Conservation (phyloP, 2,113 vertebrate species). For the Entelurus aequoreus region DNA sequence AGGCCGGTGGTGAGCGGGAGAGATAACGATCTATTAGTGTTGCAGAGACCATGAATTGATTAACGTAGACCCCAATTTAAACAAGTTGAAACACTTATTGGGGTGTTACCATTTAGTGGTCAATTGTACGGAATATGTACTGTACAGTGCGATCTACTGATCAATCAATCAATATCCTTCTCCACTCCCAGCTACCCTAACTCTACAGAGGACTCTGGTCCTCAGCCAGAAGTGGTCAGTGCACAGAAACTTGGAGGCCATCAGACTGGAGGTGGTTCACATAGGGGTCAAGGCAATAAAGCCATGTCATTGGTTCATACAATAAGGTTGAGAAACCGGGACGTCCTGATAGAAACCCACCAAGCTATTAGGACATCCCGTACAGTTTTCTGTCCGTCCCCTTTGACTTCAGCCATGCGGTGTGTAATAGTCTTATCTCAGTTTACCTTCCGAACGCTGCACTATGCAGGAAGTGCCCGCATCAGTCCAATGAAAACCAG, state of each 20-base stretch:
- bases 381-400: slow-evolving; percentile 56
- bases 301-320: slow-evolving; percentile 53
- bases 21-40: slow-evolving; percentile 78
- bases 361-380: slow-evolving; percentile 53
- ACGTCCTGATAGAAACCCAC: slow-evolving; percentile 32
- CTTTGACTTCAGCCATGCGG: slow-evolving; percentile 61
- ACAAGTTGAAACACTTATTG: too few species aligned
- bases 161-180: background rate
- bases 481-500: slow-evolving; percentile 57
- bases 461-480: slow-evolving; percentile 55
- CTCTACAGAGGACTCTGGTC: slow-evolving; percentile 49
- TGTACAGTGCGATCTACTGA: too few species aligned
- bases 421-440: slow-evolving; percentile 69
- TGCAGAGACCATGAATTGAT: slow-evolving; percentile 55
- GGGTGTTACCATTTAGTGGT: too few species aligned
- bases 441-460: slow-evolving; percentile 67
- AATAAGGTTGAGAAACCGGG: slow-evolving; percentile 39
- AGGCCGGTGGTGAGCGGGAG: slow-evolving; percentile 66
- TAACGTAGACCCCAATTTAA: too few species aligned
- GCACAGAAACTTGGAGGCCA: slow-evolving; percentile 60
- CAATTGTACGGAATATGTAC: too few species aligned
- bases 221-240: slow-evolving; percentile 40
- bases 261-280: slow-evolving; percentile 45
- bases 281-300: slow-evolving; percentile 53
- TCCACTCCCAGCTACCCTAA: slow-evolving; percentile 45